These are phyloP conservation scores for Leucophenga varia DNA, from an alignment of 1,140 invertebrate genomes.

Conservation along the genomic window DNA sequence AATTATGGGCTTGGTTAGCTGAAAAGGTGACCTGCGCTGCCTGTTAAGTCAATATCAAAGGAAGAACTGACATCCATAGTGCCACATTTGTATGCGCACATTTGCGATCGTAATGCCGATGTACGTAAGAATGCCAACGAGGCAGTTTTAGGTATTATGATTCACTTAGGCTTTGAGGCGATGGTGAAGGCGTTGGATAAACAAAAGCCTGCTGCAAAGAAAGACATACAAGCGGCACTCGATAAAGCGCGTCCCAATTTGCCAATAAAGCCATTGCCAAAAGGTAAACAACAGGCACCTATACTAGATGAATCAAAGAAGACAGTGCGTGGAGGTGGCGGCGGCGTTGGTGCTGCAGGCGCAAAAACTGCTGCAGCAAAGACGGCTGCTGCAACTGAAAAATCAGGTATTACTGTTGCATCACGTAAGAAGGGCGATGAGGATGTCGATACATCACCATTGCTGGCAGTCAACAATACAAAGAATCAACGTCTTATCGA, in stretches of 20 bases:
- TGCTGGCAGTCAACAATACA: conserved; percentile 79
- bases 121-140: conserved; percentile 89
- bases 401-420: conserved; percentile 55
- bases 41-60: conserved; percentile 72
- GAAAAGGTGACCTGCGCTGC: conserved; percentile 74
- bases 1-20: conserved; percentile 83
- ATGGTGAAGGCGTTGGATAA: conserved; percentile 80
- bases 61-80: conserved; percentile 81
- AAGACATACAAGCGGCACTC: conserved; percentile 73
- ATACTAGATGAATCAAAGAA: conserved; percentile 60
- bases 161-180: conserved; percentile 83
- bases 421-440: conserved; percentile 80
- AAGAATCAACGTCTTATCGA: conserved; percentile 91
- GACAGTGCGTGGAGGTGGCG: conserved; percentile 61
- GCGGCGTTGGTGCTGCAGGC: conserved; percentile 41
- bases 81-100: conserved; percentile 75
- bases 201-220: conserved; percentile 85
- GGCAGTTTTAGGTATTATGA: conserved; percentile 88
- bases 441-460: conserved; percentile 78
- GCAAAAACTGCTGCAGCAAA: conserved; percentile 60
- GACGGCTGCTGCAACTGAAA: conserved; percentile 42
- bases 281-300: conserved; percentile 58
- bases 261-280: conserved; percentile 77
- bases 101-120: conserved; percentile 90
- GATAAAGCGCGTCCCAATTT: conserved; percentile 85